These are phyloP conservation scores for Drosophila paranaensis DNA, from an alignment of 2,888 invertebrate genomes.

Conservation along the genomic window DNA sequence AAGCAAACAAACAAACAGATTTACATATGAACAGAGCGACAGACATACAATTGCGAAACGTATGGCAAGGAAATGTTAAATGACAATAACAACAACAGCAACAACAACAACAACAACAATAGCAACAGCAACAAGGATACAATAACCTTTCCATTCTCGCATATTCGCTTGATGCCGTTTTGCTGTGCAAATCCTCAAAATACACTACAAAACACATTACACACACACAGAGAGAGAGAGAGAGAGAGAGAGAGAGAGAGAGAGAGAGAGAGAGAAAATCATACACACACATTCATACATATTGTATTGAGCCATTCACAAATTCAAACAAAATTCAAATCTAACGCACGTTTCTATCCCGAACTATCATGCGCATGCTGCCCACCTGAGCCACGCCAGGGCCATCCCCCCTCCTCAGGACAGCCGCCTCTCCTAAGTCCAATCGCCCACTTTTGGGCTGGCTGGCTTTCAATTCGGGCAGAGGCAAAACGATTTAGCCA, in stretches of 20 bases:
- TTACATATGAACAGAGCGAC: constrained; percentile 61
- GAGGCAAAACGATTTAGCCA: constrained; percentile 40
- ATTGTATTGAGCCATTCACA: constrained; percentile 54
- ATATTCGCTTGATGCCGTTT: constrained; percentile 48
- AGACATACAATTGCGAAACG: constrained; percentile 11
- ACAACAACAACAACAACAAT: constrained; percentile 30
- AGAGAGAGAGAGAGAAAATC: background rate
- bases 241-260: too few species aligned
- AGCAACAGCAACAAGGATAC: constrained; percentile 37
- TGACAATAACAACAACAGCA: constrained; percentile 54
- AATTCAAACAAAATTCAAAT: constrained; percentile 73
- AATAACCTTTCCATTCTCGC: constrained; percentile 29
- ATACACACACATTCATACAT: constrained; percentile 8
- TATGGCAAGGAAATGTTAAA: constrained; percentile 48
- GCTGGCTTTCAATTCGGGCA: constrained; percentile 3
- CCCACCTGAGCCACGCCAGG: background rate
- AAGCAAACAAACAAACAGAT: constrained; percentile 72
- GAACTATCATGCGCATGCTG: constrained; percentile 31
- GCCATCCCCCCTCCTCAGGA: background rate
- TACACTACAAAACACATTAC: constrained; percentile 71
- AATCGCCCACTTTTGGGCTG: constrained; percentile 15
- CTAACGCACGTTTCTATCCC: constrained; percentile 58
- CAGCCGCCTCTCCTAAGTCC: background rate
- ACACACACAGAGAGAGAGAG: too few species aligned
- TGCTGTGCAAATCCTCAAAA: constrained; percentile 81